These are phyloP conservation scores for Drosophila austrosaltans DNA, from an alignment of 2,888 invertebrate species.

Conservation along the genomic window DNA sequence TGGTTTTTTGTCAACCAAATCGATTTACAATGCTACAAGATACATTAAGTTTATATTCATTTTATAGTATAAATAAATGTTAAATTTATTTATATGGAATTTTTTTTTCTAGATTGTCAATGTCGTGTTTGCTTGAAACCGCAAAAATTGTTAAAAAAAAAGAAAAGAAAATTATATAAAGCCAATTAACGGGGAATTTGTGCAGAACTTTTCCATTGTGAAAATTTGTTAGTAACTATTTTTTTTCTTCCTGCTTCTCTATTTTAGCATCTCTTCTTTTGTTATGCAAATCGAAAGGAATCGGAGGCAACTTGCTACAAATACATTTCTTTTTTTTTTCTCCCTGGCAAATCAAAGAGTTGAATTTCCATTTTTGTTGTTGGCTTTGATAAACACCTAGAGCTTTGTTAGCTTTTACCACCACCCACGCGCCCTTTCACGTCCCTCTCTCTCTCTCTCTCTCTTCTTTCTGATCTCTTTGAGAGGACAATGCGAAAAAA, in stretches of 20 bases:
- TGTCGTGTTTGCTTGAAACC: slow-evolving; percentile 40
- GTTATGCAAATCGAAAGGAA: slow-evolving; percentile 16
- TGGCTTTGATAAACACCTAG: slow-evolving; percentile 50
- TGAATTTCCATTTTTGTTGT: slow-evolving; percentile 27
- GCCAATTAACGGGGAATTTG: slow-evolving; percentile 59
- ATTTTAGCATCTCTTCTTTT: slow-evolving; percentile 35
- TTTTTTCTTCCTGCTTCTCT: neutral
- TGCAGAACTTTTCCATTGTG: slow-evolving; percentile 33
- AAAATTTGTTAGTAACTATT: slow-evolving; percentile 27
- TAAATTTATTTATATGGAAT: neutral
- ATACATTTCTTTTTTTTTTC: neutral
- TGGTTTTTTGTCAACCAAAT: slow-evolving; percentile 47
- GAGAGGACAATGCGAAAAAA: slow-evolving; percentile 21
- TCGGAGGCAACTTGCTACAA: slow-evolving; percentile 11
- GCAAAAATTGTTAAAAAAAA: slow-evolving; percentile 40
- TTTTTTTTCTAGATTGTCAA: slow-evolving; percentile 23
- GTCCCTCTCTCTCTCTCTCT: neutral
- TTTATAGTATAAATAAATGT: too few species aligned
- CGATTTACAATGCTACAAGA: slow-evolving; percentile 2
- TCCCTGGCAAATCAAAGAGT: slow-evolving; percentile 30
- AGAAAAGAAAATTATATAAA: slow-evolving; percentile 35
- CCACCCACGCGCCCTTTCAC: neutral
- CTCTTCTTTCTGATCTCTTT: neutral
- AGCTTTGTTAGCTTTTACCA: neutral
- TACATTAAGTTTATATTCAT: neutral